Evolutionary conservation across 2,797 vertebrate species (phyloP).

Genomic region (Stomatorhinus walkeri): DNA sequence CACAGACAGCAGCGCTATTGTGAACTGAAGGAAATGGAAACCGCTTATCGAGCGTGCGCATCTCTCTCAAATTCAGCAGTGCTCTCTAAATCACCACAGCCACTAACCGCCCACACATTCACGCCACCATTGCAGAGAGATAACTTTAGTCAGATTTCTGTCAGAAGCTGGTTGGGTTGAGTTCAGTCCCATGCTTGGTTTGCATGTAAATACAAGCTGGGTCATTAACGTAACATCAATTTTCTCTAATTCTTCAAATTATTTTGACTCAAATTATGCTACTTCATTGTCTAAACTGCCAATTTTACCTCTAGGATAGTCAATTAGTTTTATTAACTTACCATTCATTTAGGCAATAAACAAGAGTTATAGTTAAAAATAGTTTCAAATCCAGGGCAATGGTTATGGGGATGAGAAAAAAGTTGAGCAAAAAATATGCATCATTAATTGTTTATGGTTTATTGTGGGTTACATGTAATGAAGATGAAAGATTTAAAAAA

Average conservation of each 20-base stretch:
- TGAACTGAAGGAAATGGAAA: slow-evolving; percentile 46
- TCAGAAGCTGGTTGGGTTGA: neutral
- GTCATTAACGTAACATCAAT: neutral
- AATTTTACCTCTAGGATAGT: neutral
- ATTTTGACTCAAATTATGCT: neutral
- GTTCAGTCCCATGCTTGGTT: neutral
- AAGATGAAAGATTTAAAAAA: neutral
- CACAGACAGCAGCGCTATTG: slow-evolving; percentile 43
- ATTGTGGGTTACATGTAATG: neutral
- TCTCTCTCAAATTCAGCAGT: neutral
- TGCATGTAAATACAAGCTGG: neutral
- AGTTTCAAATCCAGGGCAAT: neutral
- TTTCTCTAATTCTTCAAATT: neutral
- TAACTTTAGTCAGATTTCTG: neutral
- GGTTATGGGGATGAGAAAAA: neutral
- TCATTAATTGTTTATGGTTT: neutral
- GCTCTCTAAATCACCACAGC: neutral
- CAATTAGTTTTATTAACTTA: neutral
- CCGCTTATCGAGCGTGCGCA: slow-evolving; percentile 35
- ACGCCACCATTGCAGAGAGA: neutral
- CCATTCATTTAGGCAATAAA: neutral
- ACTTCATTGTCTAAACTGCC: neutral
- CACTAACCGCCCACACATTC: neutral
- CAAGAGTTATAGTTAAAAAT: neutral
- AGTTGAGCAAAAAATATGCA: neutral